Percentiles rank a stretch among this genome's conserved stretches.
Evolutionary conservation across 2,113 vertebrate species (phyloP).

Genomic region (Ophthalmolycus amberensis): DNA sequence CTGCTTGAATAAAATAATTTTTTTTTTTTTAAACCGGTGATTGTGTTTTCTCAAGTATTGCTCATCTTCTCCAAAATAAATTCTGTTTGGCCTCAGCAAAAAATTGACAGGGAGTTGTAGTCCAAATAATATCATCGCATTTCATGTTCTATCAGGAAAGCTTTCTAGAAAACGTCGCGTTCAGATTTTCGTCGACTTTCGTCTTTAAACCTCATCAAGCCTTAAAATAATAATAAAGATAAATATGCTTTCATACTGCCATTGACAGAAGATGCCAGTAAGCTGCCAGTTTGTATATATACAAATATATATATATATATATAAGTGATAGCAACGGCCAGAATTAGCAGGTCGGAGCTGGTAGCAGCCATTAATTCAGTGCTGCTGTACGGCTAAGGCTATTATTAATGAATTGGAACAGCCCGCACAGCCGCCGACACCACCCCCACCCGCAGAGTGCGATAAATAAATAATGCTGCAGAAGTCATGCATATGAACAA

Average conservation of each 20-base stretch:
- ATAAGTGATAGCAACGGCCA: conserved; percentile 18
- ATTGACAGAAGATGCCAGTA: conserved; percentile 7
- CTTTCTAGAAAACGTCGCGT: background rate
- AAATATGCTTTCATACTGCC: background rate
- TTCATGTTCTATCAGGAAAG: background rate
- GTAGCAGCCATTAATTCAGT: conserved; percentile 72
- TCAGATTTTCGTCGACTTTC: background rate
- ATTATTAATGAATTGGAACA: conserved; percentile 82
- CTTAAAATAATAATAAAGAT: background rate
- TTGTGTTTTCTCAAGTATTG: conserved; percentile 55
- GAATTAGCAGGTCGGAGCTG: conserved; percentile 36
- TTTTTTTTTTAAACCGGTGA: conserved; percentile 59
- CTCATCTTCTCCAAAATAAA: conserved; percentile 40
- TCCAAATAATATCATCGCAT: background rate
- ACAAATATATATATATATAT: background rate
- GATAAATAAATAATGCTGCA: conserved; percentile 83
- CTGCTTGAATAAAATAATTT: too few species aligned
- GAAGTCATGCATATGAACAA: conserved; percentile 83
- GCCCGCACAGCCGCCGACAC: conserved; percentile 55
- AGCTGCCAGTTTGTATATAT: conserved; percentile 28
- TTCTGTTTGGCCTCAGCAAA: conserved; percentile 20
- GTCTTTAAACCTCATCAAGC: background rate
- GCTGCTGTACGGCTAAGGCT: conserved; percentile 66
- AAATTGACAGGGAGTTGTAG: background rate
- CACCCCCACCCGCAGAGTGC: conserved; percentile 69